Percentiles rank a stretch among this genome's conserved stretches.
Conservation (phyloP, 2,113 vertebrate species). For the Nothobranchius furzeri region DNA sequence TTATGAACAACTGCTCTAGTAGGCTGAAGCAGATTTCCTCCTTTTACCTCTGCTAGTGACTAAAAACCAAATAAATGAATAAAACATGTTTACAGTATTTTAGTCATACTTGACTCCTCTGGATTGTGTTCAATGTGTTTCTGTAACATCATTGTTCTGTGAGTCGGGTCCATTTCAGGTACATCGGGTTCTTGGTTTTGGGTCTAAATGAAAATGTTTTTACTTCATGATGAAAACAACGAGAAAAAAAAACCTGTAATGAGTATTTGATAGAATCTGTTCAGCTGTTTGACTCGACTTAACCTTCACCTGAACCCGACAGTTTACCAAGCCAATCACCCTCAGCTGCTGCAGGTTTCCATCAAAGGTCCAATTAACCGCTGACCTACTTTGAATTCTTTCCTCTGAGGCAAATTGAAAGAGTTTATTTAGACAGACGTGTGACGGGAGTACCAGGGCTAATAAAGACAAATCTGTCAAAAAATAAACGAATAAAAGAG, state of each 20-base stretch:
- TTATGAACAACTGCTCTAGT: too few species aligned
- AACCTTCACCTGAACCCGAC: not conserved
- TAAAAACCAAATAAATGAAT: too few species aligned
- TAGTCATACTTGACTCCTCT: too few species aligned
- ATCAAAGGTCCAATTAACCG: conserved; percentile 25
- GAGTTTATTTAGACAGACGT: conserved; percentile 2
- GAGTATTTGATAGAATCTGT: too few species aligned
- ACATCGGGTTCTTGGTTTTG: not conserved
- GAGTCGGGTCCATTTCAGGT: not conserved
- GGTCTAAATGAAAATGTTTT: too few species aligned
- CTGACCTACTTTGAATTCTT: not conserved
- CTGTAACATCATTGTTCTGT: not conserved
- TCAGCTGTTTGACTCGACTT: not conserved
- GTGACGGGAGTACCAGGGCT: conserved; percentile 24
- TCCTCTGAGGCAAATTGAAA: not conserved
- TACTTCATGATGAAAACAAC: too few species aligned
- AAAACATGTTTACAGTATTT: too few species aligned
- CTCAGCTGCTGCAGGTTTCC: not conserved
- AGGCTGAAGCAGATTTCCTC: too few species aligned
- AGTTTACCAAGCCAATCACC: not conserved
- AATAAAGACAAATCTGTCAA: conserved; percentile 31
- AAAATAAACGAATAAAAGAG: too few species aligned
- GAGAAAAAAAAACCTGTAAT: too few species aligned
- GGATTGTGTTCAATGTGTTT: too few species aligned
- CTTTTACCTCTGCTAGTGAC: too few species aligned